These are phyloP conservation scores for Sebastolobus altivelis DNA, from an alignment of 2,797 vertebrate genomes.

Conservation along the genomic window DNA sequence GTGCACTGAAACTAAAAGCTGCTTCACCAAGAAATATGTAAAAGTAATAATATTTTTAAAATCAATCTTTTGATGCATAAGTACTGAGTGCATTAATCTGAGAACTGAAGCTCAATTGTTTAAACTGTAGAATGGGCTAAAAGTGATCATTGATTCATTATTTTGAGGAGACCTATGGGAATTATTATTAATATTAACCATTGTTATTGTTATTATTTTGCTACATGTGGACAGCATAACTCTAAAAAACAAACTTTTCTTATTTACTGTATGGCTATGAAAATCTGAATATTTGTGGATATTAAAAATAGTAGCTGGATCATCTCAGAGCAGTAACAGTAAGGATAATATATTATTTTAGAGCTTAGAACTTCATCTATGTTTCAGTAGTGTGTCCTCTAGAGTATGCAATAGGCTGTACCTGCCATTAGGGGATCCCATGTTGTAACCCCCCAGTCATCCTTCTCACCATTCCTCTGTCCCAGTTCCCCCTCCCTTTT, in stretches of 20 bases:
- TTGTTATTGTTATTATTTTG: background rate
- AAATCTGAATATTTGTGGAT: slow-evolving; percentile 8
- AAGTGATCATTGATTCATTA: background rate
- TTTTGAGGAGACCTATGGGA: background rate
- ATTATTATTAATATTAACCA: background rate
- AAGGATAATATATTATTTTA: slow-evolving; percentile 29
- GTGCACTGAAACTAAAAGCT: slow-evolving; percentile 24
- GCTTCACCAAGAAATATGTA: background rate
- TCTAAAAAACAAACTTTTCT: slow-evolving; percentile 8
- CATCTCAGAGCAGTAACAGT: slow-evolving; percentile 13
- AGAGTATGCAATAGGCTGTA: slow-evolving; percentile 43
- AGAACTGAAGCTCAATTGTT: background rate
- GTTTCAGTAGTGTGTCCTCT: slow-evolving; percentile 41
- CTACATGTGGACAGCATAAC: background rate
- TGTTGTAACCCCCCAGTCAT: slow-evolving; percentile 49
- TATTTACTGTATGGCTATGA: slow-evolving; percentile 10
- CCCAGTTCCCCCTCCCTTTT: slow-evolving; percentile 60
- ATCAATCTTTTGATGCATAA: background rate
- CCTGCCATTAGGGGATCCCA: slow-evolving; percentile 54
- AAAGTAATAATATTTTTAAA: background rate
- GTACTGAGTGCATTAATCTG: background rate
- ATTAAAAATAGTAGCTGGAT: background rate
- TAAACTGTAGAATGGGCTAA: background rate
- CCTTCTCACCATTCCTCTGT: slow-evolving; percentile 32
- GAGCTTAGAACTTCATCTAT: slow-evolving; percentile 26